Evolutionary conservation across 2,113 vertebrate genomes (phyloP), one percentile per base, ranked within the genome.

Genomic region (Phyllostomus hastatus): DNA sequence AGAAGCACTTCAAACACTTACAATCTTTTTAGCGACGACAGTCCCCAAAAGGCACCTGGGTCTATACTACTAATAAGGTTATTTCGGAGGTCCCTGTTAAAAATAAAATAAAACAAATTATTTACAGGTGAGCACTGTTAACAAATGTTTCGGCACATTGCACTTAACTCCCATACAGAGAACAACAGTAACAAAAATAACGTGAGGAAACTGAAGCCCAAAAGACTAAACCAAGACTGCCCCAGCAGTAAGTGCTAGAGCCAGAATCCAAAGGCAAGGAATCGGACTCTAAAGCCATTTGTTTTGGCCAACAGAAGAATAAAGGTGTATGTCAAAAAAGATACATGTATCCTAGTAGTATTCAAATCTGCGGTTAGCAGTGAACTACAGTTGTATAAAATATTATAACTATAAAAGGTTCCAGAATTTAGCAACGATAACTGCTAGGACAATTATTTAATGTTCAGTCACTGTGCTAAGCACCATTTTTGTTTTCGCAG

Each of bases 21-120:
- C 99, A 99, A 98, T 98, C 99, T 98, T 98, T 99, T 99, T 66
- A 99, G 98, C 9, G 99, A 98, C 20, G 98, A 97, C 97, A 99
- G 99, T 78, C 99, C 99, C 90, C 99, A 98, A 97, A 99, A 99
- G 90, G 99, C 99, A 95, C 99, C 99, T 10, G 99, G 99, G 97
- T 99, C 99, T 96, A 99, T 99, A 48, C 97, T 99, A 96, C 98
- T 99, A 97, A 99, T 99, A 75, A 99, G 97, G 98, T 99, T 99
- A 97, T 99, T 99, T 97, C 99, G 99, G 89, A 99, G 98, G 97
- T 99, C 99, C 97, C 99, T 99, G 98, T 83, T 61, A 97, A 98
- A 81, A 96, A 94, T 3, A 79, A 57, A 93, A 86, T 28, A 52
- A 73, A 91, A 38, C 15, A 31, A 90, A 95, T 97, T 95, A 97